A percentile compares a stretch with the other conserved stretches of the same genome.
These are phyloP conservation scores for Cenopis cana DNA, from an alignment of 2,888 invertebrate species.

Conservation along the genomic window DNA sequence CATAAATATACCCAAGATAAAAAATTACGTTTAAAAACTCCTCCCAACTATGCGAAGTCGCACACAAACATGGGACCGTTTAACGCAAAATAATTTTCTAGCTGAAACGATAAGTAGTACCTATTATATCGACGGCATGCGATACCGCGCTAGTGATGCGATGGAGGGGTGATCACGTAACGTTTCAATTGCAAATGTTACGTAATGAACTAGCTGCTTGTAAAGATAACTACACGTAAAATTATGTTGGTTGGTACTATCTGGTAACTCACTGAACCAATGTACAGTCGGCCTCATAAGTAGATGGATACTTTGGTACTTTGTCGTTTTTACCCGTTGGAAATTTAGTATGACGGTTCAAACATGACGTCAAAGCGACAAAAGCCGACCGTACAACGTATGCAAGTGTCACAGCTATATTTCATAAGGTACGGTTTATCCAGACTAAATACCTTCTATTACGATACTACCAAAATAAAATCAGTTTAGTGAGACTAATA, in stretches of 20 bases:
- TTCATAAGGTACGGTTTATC: not conserved
- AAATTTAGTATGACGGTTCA: too few relatives aligned
- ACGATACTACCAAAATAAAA: too few relatives aligned
- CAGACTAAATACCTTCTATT: not conserved
- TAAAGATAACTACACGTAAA: slow-evolving; percentile 57
- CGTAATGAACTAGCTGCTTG: slow-evolving; percentile 54
- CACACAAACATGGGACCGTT: slow-evolving; percentile 55
- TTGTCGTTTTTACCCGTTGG: too few relatives aligned
- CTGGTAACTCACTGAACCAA: not conserved
- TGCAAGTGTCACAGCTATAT: not conserved
- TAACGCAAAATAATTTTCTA: slow-evolving; percentile 81
- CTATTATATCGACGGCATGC: not conserved
- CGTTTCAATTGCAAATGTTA: too few relatives aligned
- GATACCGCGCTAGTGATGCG: not conserved
- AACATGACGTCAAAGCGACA: too few relatives aligned
- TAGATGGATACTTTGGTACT: too few relatives aligned
- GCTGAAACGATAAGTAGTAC: not conserved
- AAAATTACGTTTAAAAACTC: not conserved
- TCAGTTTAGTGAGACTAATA: not conserved
- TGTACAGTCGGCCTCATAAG: too few relatives aligned
- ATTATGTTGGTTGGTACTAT: not conserved
- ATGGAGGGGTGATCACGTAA: too few relatives aligned
- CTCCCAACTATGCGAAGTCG: slow-evolving; percentile 10
- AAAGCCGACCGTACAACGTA: too few relatives aligned
- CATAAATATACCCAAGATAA: not conserved